Base-by-base conservation (phyloP, 2,888 invertebrate genomes). In the Drosophila subsilvestris region DNA sequence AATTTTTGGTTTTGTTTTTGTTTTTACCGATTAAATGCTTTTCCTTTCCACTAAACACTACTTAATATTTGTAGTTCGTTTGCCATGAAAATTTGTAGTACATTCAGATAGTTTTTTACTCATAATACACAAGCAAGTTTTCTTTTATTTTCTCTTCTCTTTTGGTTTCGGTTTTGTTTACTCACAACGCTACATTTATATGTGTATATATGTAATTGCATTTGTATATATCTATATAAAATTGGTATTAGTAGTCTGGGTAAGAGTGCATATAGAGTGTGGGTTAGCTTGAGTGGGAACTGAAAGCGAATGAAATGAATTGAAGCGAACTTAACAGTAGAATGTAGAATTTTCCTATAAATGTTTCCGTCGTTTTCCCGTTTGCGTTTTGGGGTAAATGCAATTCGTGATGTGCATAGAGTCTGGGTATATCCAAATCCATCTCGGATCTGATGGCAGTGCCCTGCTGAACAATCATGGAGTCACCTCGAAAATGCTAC, bases 141-240 rank as follows among this genome's bases (percentile, higher is more conserved):
- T 73, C 27, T 58, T 37, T 48, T 25, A 48, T 51, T 54, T 20
- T 58, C 12, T 49, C 27, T 62, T 42, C n/a, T n/a, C n/a, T n/a
- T n/a, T n/a, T n/a, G n/a, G 27, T 54, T 58, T 48, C 50, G 56
- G 37, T 67, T 53, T 49, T 61, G 50, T 73, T 71, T 70, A 63
- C 69, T 85, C 90, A 90, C 90, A 90, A 90, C 90, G 90, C 90
- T 90, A 90, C 90, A 90, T 90, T 90, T 81, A 90, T 79, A 78
- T 78, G 47, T 53, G 45, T 53, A 20, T 55, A 48, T 62, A 80
- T 80, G 10, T 86, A 80, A 4, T 37, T 37, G 37, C 75, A 63
- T 71, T 45, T 56, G 43, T 53, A 58, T 71, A 85, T 81, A 86
- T 86, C 76, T 75, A 81, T 79, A 78, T 89, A 83, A 85, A 85